phyloP scores from a whole-genome alignment of 2,888 invertebrate species.

The Dinocampus coccinellae region DNA sequence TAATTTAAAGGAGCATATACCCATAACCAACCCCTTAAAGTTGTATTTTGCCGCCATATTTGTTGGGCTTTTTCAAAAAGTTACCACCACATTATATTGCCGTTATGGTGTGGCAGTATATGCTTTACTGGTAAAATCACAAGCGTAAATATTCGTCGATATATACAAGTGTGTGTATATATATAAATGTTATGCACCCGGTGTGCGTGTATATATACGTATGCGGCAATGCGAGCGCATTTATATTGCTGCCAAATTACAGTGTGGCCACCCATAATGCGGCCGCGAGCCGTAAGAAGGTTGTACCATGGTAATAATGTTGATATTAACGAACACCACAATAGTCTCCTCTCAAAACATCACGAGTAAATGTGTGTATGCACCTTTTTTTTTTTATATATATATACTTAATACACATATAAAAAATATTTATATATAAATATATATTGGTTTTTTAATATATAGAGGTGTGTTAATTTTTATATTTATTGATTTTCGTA shows the following conservation, averaged over 20 bases:
- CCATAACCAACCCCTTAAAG: not conserved
- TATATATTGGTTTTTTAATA: not conserved
- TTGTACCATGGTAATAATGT: slow-evolving; percentile 60
- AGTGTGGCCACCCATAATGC: slow-evolving; percentile 63
- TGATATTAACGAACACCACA: slow-evolving; percentile 62
- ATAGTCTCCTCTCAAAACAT: not conserved
- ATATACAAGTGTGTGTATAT: slow-evolving; percentile 41
- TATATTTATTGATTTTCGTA: not conserved
- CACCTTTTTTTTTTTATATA: not conserved
- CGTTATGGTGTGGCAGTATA: slow-evolving; percentile 25
- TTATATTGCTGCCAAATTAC: slow-evolving; percentile 68
- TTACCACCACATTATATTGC: slow-evolving; percentile 34
- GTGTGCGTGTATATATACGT: slow-evolving; percentile 25
- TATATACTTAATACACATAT: not conserved
- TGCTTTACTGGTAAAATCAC: slow-evolving; percentile 50
- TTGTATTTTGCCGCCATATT: not conserved
- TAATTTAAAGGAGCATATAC: not conserved
- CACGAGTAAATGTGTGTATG: not conserved
- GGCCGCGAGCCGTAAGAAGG: slow-evolving; percentile 50
- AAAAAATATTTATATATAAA: no score
- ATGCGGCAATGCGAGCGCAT: slow-evolving; percentile 45
- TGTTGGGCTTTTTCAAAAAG: slow-evolving; percentile 26
- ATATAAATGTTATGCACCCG: slow-evolving; percentile 40
- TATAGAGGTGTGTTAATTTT: slow-evolving; percentile 10
- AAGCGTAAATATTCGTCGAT: slow-evolving; percentile 63